Base-by-base conservation (phyloP, 1,140 invertebrate genomes). In the Zaprionus taronus region DNA sequence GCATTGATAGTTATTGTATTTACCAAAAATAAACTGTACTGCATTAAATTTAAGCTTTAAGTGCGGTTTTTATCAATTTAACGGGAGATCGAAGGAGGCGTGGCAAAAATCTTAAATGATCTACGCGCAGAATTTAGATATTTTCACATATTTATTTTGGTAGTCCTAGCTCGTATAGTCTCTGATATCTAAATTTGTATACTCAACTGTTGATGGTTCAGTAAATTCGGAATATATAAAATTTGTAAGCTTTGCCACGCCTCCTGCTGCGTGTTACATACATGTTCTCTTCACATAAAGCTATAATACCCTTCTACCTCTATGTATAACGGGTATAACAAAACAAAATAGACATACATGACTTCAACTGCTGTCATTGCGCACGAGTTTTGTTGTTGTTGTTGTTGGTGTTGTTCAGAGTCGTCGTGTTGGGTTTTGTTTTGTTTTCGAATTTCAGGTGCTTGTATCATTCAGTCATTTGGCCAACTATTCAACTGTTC, bases 361-460 rank as follows among this genome's bases (percentile, higher is more conserved):
- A 82, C 81, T 90, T 82, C 85, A 90, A 85, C 77, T 74, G 84
- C 84, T 86, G 85, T 90, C 85, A 90, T 90, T 90, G 85, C 85
- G 80, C 81, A 79, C 77, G 76, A 89, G 70, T 70, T 89, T 76
- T 73, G 68, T 63, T 81, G 53, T 62, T 81, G 53, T 62, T 81
- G 57, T 38, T 69, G 56, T 62, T 81, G 47, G 26, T 69, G 56
- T 61, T 61, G 26, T 64, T 56, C 72, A 31, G 31, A 3, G 57
- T 69, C n/a, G 72, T 74, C 58, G 69, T 72, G 70, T 77, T 77
- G 63, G 49, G 49, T 76, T 85, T 78, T 87, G 81, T 89, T 87
- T 87, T 89, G 81, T 83, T 87, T 85, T 84, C 41, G 73, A 80
- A 80, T 83, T 87, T 90, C 86, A 90, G 86, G 85, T 90, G 85